Base-by-base conservation (phyloP, 2,888 invertebrate genomes). In the Drosophila parthenogenetica region DNA sequence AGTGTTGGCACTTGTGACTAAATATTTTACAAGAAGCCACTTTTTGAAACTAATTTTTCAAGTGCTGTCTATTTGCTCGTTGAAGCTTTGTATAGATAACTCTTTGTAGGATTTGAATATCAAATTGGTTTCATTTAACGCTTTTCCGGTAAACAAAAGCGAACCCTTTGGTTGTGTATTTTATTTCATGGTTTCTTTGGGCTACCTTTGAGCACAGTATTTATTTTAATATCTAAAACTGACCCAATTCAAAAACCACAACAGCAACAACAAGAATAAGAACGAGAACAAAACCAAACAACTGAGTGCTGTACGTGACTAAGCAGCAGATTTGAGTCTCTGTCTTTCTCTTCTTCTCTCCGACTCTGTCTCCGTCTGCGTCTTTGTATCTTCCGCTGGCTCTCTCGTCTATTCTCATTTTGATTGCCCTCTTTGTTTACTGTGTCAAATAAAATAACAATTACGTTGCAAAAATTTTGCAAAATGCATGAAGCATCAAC, bases 391-490 rank as follows among this genome's bases (percentile, higher is more conserved):
- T 45, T 14, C 39, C 10, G 32, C 32, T 49, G 19, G 13, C 22
- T 39, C 17, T 39, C 19, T 40, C 11, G 11, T 51, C 17, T 43
- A 22, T 64, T 57, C 45, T 58, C 8, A 32, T 46, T 59, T 32
- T 58, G 57, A 73, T 50, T 67, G 51, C 53, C 51, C 51, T 54
- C 35, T 73, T 75, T 74, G 71, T 73, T 62, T 57, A 37, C 22
- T 64, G 65, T 72, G 61, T 79, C 75, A 60, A 79, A 75, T 82
- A 82, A 79, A 82, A 82, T 71, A 75, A 79, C 86, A 79, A 79
- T 71, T 81, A 70, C 59, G 71, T 53, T 75, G 83, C 60, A 51
- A 60, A 66, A 66, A 67, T 55, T 40, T 29, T 67, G 68, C 61
- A 73, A 61, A 45, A 68, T 57, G 66, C 78, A 63, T 45, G 59